Percentiles rank a stretch among this genome's conserved stretches.
These are phyloP conservation scores for Melangyna quadrimaculata DNA, from an alignment of 2,888 invertebrate genomes.

Conservation along the genomic window DNA sequence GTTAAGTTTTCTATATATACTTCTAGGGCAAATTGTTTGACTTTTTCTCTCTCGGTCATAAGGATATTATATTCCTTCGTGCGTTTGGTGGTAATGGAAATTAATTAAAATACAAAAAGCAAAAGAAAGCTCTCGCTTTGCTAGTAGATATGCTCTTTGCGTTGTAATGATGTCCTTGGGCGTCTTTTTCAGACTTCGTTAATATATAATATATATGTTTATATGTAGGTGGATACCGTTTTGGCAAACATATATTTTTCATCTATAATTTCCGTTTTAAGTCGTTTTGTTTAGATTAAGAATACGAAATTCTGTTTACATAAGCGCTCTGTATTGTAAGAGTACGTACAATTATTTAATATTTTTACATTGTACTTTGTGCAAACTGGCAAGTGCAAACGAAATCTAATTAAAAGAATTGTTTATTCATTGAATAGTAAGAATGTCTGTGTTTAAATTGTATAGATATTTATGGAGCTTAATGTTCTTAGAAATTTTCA, in stretches of 20 bases:
- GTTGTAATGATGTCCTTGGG: slow-evolving; percentile 57
- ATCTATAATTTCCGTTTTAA: slow-evolving; percentile 34
- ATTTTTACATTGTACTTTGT: background rate
- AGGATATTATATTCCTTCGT: slow-evolving; percentile 14
- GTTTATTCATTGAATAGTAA: background rate
- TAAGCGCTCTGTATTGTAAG: slow-evolving; percentile 14
- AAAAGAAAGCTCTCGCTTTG: background rate
- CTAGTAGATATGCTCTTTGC: background rate
- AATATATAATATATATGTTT: background rate
- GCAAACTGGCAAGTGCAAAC: background rate
- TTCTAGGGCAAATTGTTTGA: slow-evolving; percentile 34
- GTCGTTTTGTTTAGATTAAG: slow-evolving; percentile 56
- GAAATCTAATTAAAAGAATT: background rate
- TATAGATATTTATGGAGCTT: background rate
- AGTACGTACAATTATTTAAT: slow-evolving; percentile 2
- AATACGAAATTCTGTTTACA: slow-evolving; percentile 41
- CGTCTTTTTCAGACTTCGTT: slow-evolving; percentile 33
- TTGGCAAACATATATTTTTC: slow-evolving; percentile 11
- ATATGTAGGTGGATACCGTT: background rate
- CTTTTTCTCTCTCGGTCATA: slow-evolving; percentile 20
- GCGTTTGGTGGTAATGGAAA: slow-evolving; percentile 25
- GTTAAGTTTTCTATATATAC: background rate
- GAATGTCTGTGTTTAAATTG: background rate
- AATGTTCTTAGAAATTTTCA: background rate
- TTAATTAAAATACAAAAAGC: slow-evolving; percentile 46